These are phyloP conservation scores for Drosophila biarmipes DNA, from an alignment of 1,140 invertebrate genomes.

Conservation along the genomic window DNA sequence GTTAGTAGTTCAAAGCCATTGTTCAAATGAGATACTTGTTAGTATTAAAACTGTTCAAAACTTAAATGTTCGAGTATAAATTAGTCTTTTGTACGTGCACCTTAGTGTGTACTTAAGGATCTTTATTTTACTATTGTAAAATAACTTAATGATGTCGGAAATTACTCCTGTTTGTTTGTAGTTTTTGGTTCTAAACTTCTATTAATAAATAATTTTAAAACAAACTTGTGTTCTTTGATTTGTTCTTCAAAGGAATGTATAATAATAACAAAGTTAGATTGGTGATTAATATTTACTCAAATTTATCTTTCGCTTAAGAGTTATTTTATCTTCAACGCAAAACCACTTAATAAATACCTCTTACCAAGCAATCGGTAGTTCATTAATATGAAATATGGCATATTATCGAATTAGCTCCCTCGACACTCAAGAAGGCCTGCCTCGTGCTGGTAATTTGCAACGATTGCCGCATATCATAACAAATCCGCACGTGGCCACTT, in stretches of 20 bases:
- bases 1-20: neutral
- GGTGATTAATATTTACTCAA: too few species aligned
- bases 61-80: neutral
- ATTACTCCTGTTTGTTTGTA: neutral
- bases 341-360: slow-evolving; percentile 12
- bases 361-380: neutral
- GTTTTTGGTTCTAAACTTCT: neutral
- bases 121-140: neutral
- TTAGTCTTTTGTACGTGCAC: neutral
- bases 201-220: neutral
- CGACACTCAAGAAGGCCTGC: slow-evolving; percentile 33
- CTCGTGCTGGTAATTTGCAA: slow-evolving; percentile 55
- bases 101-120: neutral
- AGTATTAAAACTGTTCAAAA: neutral
- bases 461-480: slow-evolving; percentile 67
- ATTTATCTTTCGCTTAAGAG: neutral
- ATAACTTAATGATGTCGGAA: neutral
- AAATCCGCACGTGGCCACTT: slow-evolving; percentile 55
- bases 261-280: too few species aligned
- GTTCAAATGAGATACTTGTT: neutral
- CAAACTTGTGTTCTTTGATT: neutral
- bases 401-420: slow-evolving; percentile 57
- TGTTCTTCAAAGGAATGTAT: too few species aligned
- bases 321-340: neutral
- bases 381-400: slow-evolving; percentile 5